Conservation (phyloP, 1,140 invertebrate genomes). For the Cyrtorhinus lividipennis region DNA sequence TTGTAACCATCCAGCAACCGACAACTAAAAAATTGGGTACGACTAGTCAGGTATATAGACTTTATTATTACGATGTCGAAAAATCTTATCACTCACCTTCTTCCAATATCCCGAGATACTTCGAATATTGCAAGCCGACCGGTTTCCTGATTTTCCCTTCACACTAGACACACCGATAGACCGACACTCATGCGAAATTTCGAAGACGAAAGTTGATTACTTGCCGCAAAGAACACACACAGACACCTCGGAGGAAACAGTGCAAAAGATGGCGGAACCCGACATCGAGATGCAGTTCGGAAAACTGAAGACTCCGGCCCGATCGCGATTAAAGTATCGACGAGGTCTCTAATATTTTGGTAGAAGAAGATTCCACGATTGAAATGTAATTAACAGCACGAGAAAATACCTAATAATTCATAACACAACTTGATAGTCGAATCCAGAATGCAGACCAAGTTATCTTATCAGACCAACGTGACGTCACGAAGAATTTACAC, state of each 20-base stretch:
- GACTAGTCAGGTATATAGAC: no score
- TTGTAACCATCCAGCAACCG: no score
- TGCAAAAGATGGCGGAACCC: slow-evolving; percentile 6
- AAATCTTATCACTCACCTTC: no score
- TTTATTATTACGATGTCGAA: no score
- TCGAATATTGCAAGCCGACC: not conserved
- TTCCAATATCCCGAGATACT: slow-evolving; percentile 2
- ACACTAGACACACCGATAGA: not conserved
- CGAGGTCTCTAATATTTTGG: no score
- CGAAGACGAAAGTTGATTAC: not conserved
- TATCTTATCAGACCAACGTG: slow-evolving; percentile 1
- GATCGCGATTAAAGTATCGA: not conserved
- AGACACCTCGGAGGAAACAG: not conserved
- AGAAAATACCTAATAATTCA: no score
- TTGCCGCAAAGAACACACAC: not conserved
- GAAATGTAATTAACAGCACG: no score
- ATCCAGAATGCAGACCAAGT: no score
- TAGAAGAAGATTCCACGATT: no score
- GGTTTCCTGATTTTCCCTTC: not conserved
- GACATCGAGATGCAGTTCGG: not conserved
- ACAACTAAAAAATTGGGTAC: no score
- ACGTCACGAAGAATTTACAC: slow-evolving; percentile 7
- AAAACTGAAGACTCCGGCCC: not conserved
- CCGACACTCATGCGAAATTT: slow-evolving; percentile 4
- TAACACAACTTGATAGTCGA: no score